Conservation (phyloP, 35 echinoderm and acorn worm genomes). For the Diadema setosum region DNA sequence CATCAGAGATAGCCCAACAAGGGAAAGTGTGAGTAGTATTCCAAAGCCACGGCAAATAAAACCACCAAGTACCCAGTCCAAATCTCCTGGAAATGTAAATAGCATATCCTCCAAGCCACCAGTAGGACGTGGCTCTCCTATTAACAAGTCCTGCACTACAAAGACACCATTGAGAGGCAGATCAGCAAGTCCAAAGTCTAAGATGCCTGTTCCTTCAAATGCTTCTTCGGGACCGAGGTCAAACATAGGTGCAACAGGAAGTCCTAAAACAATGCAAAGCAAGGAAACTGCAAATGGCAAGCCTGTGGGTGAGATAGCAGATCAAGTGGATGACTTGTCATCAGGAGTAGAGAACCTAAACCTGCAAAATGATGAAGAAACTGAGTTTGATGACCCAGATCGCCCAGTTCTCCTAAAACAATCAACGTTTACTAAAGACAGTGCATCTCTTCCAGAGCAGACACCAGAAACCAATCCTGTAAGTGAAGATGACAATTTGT, state of each 20-base stretch:
- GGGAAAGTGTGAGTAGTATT: neutral
- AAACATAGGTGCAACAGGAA: neutral
- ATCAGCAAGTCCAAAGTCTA: slow-evolving; percentile 26
- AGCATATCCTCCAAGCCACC: slow-evolving; percentile 11
- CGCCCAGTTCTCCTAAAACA: slow-evolving; percentile 85
- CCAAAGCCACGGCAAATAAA: slow-evolving; percentile 1
- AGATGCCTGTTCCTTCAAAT: neutral
- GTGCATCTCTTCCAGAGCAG: slow-evolving; percentile 83
- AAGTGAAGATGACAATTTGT: neutral
- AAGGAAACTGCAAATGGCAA: neutral
- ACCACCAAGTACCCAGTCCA: neutral
- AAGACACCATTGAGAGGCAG: slow-evolving; percentile 18
- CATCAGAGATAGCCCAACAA: neutral
- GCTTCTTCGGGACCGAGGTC: neutral
- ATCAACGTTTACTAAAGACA: slow-evolving; percentile 98
- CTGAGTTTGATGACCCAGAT: neutral
- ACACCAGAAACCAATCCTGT: slow-evolving; percentile 63
- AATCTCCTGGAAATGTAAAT: neutral
- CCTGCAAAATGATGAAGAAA: neutral
- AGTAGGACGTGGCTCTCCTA: slow-evolving; percentile 29
- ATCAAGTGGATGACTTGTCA: neutral
- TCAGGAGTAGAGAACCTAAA: neutral
- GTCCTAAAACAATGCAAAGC: neutral
- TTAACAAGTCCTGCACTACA: neutral
- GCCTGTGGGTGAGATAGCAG: neutral